Percentiles rank a stretch among this genome's conserved stretches.
Evolutionary conservation across 2,888 invertebrate genomes (phyloP).

Genomic region (Pteria penguin): DNA sequence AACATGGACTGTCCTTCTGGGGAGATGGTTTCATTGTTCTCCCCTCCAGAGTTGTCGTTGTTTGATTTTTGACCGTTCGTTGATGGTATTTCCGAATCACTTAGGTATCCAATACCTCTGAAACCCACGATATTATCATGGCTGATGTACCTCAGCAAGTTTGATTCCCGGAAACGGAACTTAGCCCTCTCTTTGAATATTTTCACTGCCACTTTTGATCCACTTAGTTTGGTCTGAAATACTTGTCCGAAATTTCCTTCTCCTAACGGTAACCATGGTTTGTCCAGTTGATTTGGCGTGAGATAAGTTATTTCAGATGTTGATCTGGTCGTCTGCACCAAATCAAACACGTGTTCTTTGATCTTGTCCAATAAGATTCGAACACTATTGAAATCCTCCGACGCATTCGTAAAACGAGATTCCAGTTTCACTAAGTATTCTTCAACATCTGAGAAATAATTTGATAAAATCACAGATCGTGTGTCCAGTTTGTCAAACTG

Average conservation of each 20-base stretch:
- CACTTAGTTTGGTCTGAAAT: constrained; percentile 24
- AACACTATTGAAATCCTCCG: not conserved
- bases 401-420: not conserved
- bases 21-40: not conserved
- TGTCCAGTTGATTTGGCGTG: not conserved
- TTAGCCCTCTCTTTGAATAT: constrained; percentile 30
- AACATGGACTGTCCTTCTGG: not conserved
- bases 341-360: not conserved
- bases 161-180: constrained; percentile 18
- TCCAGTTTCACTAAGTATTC: not conserved
- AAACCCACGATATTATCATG: constrained; percentile 38
- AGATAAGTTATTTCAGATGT: not conserved
- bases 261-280: constrained; percentile 26
- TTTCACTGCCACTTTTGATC: constrained; percentile 33
- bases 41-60: not conserved
- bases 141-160: constrained; percentile 22
- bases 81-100: not conserved
- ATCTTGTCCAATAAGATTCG: not conserved
- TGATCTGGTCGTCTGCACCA: not conserved
- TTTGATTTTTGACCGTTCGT: not conserved
- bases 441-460: not conserved
- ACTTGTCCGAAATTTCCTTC: constrained; percentile 37
- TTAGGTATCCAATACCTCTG: constrained; percentile 33
- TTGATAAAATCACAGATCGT: not conserved
- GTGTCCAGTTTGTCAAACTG: not conserved